These are phyloP conservation scores for Potamarius usumacintae DNA, from an alignment of 2,113 vertebrate species.

Conservation along the genomic window DNA sequence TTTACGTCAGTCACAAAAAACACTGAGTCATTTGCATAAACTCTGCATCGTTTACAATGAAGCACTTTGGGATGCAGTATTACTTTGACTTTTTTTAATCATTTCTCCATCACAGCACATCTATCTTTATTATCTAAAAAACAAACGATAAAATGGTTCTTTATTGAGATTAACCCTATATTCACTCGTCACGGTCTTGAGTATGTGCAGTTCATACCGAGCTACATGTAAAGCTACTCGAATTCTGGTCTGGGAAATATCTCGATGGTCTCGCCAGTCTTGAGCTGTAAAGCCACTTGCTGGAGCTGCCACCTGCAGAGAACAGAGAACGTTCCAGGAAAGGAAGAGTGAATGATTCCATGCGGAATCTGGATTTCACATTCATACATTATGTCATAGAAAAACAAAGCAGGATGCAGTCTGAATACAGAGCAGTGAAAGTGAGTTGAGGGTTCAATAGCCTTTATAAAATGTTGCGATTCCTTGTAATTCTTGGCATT, in stretches of 20 bases:
- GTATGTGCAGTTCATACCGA: neutral
- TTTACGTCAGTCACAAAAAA: neutral
- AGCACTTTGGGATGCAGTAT: neutral
- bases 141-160: no score
- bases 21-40: neutral
- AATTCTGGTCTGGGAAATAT: constrained; percentile 54
- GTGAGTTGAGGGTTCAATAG: neutral
- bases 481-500: no score
- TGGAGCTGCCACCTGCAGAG: constrained; percentile 73
- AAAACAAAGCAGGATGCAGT: neutral
- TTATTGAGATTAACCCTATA: neutral
- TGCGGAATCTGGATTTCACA: neutral
- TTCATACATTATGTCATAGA: neutral
- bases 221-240: neutral
- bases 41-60: neutral
- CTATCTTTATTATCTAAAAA: neutral
- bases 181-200: neutral
- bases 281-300: constrained; percentile 72
- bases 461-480: no score
- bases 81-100: neutral
- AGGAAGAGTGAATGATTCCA: neutral
- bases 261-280: constrained; percentile 65
- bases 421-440: neutral
- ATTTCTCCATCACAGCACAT: neutral
- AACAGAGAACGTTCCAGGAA: constrained; percentile 31